Conservation (phyloP, 1,140 invertebrate species). For the Penaeus japonicus region DNA sequence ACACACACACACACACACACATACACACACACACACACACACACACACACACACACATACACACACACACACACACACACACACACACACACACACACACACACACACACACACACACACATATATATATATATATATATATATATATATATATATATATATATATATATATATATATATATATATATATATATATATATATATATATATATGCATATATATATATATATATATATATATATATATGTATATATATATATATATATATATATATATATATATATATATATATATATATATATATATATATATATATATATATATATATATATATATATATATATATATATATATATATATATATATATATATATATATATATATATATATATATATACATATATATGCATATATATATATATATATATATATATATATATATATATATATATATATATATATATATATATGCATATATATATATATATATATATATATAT, state of each 20-base stretch:
- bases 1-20: background rate
- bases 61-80: background rate
- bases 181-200: background rate
- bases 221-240: background rate
- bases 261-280: background rate
- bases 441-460: background rate
- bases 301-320: background rate
- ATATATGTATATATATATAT: background rate
- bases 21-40: background rate
- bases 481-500: background rate
- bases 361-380: background rate
- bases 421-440: background rate
- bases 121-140: constrained; percentile 18
- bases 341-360: background rate
- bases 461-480: background rate
- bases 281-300: background rate
- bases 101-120: constrained; percentile 18
- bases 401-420: background rate
- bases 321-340: background rate
- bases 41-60: constrained; percentile 11
- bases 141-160: background rate
- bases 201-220: background rate
- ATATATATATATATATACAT: background rate
- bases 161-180: no score
- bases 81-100: background rate